These are phyloP conservation scores for Chrosomus eos DNA, from an alignment of 2,797 vertebrate species.

Conservation along the genomic window DNA sequence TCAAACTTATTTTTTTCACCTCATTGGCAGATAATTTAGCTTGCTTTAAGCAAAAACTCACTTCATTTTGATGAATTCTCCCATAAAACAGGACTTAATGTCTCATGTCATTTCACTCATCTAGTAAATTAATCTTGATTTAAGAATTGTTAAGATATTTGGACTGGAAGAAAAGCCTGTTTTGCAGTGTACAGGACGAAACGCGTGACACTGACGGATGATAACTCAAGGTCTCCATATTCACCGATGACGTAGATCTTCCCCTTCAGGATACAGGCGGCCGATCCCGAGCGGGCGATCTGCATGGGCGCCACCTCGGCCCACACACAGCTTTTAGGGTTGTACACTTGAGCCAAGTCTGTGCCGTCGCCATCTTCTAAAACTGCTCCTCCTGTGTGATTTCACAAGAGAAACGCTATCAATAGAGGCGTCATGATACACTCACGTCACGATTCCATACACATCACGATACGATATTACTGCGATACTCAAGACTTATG, in stretches of 20 bases:
- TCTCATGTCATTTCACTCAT: no score
- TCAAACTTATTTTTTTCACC: no score
- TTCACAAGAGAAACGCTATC: slow-evolving; percentile 14
- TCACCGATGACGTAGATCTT: slow-evolving; percentile 84
- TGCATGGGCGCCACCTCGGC: slow-evolving; percentile 82
- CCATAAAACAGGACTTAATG: no score
- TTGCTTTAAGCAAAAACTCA: no score
- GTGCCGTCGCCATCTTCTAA: slow-evolving; percentile 83
- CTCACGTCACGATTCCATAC: no score
- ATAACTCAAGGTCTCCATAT: neutral
- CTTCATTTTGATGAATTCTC: no score
- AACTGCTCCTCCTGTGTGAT: slow-evolving; percentile 77
- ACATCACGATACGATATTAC: no score
- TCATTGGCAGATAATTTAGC: no score
- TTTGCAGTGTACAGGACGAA: neutral
- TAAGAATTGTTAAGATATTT: no score
- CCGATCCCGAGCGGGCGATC: slow-evolving; percentile 84
- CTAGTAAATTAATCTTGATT: no score
- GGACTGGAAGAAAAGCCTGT: no score
- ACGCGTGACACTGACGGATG: neutral
- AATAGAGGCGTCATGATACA: neutral
- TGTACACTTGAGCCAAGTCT: slow-evolving; percentile 82
- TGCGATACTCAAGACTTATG: no score
- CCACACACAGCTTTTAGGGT: slow-evolving; percentile 78
- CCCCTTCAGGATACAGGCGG: slow-evolving; percentile 81